Base-by-base conservation (phyloP, 2,797 vertebrate genomes). In the Coregonus sp. region DNA sequence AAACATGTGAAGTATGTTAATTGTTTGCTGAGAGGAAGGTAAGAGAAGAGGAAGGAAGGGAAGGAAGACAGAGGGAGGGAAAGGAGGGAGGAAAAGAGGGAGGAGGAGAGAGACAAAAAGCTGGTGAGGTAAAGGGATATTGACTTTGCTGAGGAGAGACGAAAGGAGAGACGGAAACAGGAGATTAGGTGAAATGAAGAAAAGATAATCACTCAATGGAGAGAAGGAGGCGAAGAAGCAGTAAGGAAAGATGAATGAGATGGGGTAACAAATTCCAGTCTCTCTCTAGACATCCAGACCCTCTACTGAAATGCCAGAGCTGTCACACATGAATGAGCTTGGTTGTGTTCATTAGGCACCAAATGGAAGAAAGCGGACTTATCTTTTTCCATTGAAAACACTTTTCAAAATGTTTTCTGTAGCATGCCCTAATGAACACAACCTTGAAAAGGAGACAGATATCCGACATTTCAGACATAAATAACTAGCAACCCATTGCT, bases 391-490 rank as follows among this genome's bases (percentile, higher is more conserved):
- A 47, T 47, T 47, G 9, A 9, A 11, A 47, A 47, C 25, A 47
- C 9, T 47, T 47, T 47, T 47, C 40, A 12, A 47, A 47, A 47
- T 0, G 40, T 47, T 47, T 47, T 47, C 9, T 47, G 40, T 47
- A 2, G 9, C 40, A 47, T 47, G 40, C 40, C 40, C 40, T 12
- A 47, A 47, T 47, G 9, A 47, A 47, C 40, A 47, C 40, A 47
- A 47, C 40, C 40, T 47, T 59, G 56, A 20, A 59, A 59, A 59
- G 18, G 7, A 59, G n/a, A 59, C 5, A 7, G 18, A 20, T 18
- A 59, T 59, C 5, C 20, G 18, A 73, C n/a, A 20, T 75, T 75
- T 79, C 40, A 79, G 12, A 15, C 70, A 54, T 6, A 75, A 54
- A 54, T 40, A 16, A 47, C 20, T 71, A 12, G n/a, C 70, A 72